These are phyloP conservation scores for Zonitis immaculata DNA, from an alignment of 2,888 invertebrate species.

Conservation along the genomic window DNA sequence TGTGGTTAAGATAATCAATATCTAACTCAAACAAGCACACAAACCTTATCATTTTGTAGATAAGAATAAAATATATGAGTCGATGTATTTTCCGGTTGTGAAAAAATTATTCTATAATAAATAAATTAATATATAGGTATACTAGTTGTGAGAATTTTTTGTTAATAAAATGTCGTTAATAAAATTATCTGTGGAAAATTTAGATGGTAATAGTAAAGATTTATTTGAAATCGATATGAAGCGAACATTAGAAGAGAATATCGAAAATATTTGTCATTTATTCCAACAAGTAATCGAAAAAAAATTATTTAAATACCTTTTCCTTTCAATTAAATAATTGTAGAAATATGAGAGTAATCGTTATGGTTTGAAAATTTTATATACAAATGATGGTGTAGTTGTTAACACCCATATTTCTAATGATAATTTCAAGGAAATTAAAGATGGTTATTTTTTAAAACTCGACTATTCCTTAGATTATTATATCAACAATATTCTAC, in stretches of 20 bases:
- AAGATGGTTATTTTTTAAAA: constrained; percentile 40
- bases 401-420: constrained; percentile 35
- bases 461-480: constrained; percentile 38
- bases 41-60: constrained; percentile 15
- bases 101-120: too few relatives aligned
- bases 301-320: not conserved
- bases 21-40: constrained; percentile 13
- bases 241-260: constrained; percentile 29
- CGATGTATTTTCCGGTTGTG: constrained; percentile 9
- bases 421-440: constrained; percentile 36
- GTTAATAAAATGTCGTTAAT: constrained; percentile 26
- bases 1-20: constrained; percentile 13
- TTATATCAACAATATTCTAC: constrained; percentile 35
- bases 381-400: constrained; percentile 27
- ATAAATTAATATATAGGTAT: too few relatives aligned
- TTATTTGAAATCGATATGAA: constrained; percentile 34
- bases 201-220: constrained; percentile 29
- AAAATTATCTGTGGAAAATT: constrained; percentile 37
- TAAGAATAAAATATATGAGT: constrained; percentile 7
- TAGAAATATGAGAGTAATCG: constrained; percentile 29
- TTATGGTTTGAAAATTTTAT: constrained; percentile 38
- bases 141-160: not conserved
- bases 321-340: constrained; percentile 12
- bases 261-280: constrained; percentile 27
- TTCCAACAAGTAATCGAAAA: constrained; percentile 29